phyloP scores from a whole-genome alignment of 2,113 vertebrate species.

The Eupsittula cactorum region DNA sequence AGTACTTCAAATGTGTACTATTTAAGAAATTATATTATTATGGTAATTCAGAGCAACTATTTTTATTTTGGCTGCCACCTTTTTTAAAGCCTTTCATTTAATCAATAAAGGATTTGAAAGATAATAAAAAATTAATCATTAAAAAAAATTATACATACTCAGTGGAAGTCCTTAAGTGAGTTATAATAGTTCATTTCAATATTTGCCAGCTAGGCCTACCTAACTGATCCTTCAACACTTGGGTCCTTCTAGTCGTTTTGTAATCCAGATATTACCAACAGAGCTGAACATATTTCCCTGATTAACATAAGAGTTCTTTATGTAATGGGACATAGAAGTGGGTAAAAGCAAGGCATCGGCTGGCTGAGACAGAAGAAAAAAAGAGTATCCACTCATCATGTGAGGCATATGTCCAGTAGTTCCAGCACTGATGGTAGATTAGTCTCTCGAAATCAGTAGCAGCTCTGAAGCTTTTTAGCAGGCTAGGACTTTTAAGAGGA shows the following conservation, averaged over 20 bases:
- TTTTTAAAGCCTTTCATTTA: background rate
- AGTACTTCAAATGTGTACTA: background rate
- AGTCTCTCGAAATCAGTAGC: background rate
- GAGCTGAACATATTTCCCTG: background rate
- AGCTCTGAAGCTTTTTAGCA: background rate
- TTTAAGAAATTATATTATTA: background rate
- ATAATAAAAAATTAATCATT: background rate
- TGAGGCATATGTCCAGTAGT: background rate
- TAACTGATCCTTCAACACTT: background rate
- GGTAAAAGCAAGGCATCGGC: background rate
- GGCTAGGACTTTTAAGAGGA: background rate
- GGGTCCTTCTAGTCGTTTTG: background rate
- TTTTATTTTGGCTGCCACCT: background rate
- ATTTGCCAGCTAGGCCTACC: background rate
- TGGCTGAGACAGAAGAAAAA: background rate
- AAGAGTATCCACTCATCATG: background rate
- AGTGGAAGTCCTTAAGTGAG: background rate
- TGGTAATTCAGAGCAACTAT: background rate
- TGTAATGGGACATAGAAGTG: background rate
- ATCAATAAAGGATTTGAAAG: background rate
- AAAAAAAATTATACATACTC: background rate
- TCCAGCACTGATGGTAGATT: background rate
- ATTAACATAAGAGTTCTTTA: background rate
- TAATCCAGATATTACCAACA: background rate
- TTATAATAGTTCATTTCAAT: background rate